Evolutionary conservation across 2,113 vertebrate species (phyloP), one percentile per base, ranked within the genome.

Genomic region (Catharus fuscescens): DNA sequence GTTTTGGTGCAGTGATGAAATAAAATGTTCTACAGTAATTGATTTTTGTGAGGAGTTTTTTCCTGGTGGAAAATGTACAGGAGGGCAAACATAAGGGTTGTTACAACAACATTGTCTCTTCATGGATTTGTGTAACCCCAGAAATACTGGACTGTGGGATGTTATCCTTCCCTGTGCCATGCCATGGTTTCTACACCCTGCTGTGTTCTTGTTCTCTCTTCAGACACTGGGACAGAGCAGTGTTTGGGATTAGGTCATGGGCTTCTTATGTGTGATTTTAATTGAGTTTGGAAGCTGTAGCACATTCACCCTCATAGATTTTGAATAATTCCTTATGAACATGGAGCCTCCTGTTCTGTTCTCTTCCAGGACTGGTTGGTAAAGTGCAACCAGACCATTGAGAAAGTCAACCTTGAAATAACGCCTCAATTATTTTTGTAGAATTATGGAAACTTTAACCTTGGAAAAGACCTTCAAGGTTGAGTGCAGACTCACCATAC

Each of bases 101-200:
- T 53, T 45, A 10, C 19, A 60, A 18, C 31, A 47, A 0, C 62
- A 4, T 6, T 62, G 31, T 72, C 31, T 26, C 38, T 64, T 80
- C 10, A 1, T 65, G 83, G 32, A 8, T 84, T 29, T 40, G 24
- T 19, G 19, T 67, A 31, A 38, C 59, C 69, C 78, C 19, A 42
- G 2, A 83, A 60, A 29, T 4, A 3, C 0, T 18, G 40, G 19
- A 1, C 32, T 60, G 23, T 26, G 50, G 36, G 52, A 2, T 10
- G 29, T 24, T 36, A 8, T 70, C 56, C 16, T 78, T 21, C 45
- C 7, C 28, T 40, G 20, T 34, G 18, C 72, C 18, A 12, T 20
- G 8, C 47, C 52, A 10, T 56, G 36, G 2, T 2, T 73, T 81
- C 56, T 36, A 9, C 54, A 34, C 26, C 57, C 57, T 71, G 6